Percentiles rank a stretch among this genome's conserved stretches.
Conservation (phyloP, 2,888 invertebrate species). For the Myathropa florea region DNA sequence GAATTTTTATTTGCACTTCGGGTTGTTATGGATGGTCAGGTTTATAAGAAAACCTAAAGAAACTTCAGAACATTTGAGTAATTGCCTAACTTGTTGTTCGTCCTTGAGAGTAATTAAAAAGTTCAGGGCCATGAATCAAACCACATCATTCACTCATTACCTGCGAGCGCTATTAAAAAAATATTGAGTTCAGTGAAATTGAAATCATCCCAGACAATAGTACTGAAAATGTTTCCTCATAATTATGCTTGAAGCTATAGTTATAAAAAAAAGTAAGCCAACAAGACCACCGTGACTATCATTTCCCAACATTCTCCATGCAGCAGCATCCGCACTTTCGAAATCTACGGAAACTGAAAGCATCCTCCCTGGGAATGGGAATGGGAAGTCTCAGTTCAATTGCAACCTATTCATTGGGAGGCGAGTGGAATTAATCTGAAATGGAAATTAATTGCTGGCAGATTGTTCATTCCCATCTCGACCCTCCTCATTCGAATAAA, state of each 20-base stretch:
- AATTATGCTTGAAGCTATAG: conserved; percentile 56
- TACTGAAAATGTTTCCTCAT: conserved; percentile 39
- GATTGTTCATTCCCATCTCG: conserved; percentile 51
- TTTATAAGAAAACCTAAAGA: too few relatives aligned
- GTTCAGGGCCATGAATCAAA: not conserved
- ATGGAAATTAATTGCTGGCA: conserved; percentile 71
- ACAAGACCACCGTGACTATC: conserved; percentile 12
- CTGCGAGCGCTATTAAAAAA: conserved; percentile 11
- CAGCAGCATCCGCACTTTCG: conserved; percentile 62
- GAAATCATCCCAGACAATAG: conserved; percentile 48
- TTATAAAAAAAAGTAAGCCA: conserved; percentile 36
- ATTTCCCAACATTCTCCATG: conserved; percentile 34
- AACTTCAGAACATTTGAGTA: not conserved
- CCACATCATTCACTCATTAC: not conserved
- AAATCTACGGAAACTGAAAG: conserved; percentile 69
- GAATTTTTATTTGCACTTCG: too few relatives aligned
- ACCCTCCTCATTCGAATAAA: conserved; percentile 49
- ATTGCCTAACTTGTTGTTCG: not conserved
- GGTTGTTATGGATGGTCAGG: too few relatives aligned
- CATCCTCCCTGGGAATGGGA: conserved; percentile 68
- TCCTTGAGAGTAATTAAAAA: not conserved
- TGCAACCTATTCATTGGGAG: conserved; percentile 32
- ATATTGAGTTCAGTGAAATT: conserved; percentile 53
- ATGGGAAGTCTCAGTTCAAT: conserved; percentile 65
- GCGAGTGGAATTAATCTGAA: conserved; percentile 69